These are phyloP conservation scores for Epicauta chinensis DNA, from an alignment of 1,140 invertebrate species.

Conservation along the genomic window DNA sequence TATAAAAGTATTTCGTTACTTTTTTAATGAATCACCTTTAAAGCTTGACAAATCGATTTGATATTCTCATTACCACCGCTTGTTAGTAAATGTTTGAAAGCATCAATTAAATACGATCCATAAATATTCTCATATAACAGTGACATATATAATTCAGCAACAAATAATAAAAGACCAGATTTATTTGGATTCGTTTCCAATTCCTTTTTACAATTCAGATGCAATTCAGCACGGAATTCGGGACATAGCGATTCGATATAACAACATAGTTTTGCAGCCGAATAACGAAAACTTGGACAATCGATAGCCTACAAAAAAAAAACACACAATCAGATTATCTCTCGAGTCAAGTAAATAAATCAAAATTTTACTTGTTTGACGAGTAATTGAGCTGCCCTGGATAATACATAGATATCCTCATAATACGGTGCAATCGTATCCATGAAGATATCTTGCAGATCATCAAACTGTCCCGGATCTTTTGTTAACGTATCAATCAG, in stretches of 20 bases:
- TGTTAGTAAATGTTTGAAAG: conserved; percentile 28
- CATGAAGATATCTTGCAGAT: conserved; percentile 35
- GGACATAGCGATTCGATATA: conserved; percentile 32
- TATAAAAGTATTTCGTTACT: background rate
- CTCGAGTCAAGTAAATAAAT: too few species aligned
- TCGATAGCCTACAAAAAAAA: conserved; percentile 29
- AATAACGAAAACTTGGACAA: conserved; percentile 36
- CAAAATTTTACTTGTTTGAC: conserved; percentile 28
- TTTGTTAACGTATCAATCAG: conserved; percentile 33
- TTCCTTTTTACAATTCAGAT: conserved; percentile 33
- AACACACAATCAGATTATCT: background rate
- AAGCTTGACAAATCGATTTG: conserved; percentile 50
- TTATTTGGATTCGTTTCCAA: conserved; percentile 28
- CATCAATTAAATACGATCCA: conserved; percentile 30
- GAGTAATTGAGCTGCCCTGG: conserved; percentile 27
- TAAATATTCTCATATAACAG: conserved; percentile 32
- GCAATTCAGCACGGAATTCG: conserved; percentile 31
- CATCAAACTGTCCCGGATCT: conserved; percentile 40
- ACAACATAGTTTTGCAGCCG: conserved; percentile 35
- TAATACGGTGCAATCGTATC: conserved; percentile 34
- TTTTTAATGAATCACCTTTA: conserved; percentile 42
- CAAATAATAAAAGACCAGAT: conserved; percentile 34
- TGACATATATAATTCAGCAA: conserved; percentile 39
- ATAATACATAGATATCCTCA: conserved; percentile 25
- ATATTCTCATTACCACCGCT: conserved; percentile 42